Evolutionary conservation across 2,113 vertebrate species (phyloP).

Genomic region (Prunella fulvescens): DNA sequence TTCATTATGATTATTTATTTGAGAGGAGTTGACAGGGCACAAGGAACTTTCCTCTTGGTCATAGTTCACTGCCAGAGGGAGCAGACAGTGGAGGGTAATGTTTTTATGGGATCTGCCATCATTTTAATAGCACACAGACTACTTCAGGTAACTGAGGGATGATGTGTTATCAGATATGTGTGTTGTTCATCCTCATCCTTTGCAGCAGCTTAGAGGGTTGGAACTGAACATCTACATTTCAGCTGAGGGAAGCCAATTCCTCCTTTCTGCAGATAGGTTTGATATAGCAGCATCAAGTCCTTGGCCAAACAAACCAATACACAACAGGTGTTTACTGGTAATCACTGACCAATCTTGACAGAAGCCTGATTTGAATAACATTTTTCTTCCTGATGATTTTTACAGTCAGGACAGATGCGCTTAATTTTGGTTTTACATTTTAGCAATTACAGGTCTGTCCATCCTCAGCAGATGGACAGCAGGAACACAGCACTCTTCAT

Average conservation of each 20-base stretch:
- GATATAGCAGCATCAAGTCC: background rate
- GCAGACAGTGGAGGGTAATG: background rate
- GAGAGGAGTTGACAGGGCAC: background rate
- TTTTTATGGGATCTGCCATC: constrained; percentile 16
- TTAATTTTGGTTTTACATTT: background rate
- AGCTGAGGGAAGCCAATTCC: background rate
- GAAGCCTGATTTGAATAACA: background rate
- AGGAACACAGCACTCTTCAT: background rate
- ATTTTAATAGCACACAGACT: constrained; percentile 14
- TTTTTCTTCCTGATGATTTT: constrained; percentile 1
- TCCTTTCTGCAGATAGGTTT: background rate
- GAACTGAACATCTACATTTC: background rate
- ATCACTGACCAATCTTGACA: background rate
- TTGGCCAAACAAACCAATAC: background rate
- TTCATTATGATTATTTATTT: constrained; percentile 54
- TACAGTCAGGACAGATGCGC: background rate
- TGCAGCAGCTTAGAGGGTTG: background rate
- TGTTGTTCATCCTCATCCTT: background rate
- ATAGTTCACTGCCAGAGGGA: constrained; percentile 36
- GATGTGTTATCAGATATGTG: background rate
- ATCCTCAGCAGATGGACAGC: background rate
- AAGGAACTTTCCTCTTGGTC: constrained; percentile 8
- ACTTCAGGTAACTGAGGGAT: background rate
- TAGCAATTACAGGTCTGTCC: background rate
- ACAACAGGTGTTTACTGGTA: background rate